Evolutionary conservation across 2,888 invertebrate species (phyloP).

Genomic region (Cheilosia pagana): DNA sequence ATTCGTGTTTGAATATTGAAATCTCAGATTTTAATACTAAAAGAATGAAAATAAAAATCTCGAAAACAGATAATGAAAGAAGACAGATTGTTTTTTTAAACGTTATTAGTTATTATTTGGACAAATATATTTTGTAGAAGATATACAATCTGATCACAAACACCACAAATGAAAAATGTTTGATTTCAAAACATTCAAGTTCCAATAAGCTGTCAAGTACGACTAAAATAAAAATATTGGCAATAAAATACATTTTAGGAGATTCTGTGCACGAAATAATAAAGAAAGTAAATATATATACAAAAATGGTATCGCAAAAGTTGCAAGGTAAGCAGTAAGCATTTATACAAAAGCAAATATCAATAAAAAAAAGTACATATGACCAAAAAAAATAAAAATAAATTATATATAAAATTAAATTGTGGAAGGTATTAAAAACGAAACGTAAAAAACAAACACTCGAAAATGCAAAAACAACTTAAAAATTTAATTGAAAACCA

Average conservation of each 20-base stretch:
- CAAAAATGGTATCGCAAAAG: slow-evolving; percentile 8
- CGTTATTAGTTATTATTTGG: slow-evolving; percentile 11
- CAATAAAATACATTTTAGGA: neutral
- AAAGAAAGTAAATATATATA: neutral
- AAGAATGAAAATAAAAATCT: neutral
- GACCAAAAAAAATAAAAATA: slow-evolving; percentile 11
- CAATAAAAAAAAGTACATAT: neutral
- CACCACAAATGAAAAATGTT: neutral
- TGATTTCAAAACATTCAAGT: neutral
- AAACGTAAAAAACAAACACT: slow-evolving; percentile 37
- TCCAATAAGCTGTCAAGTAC: slow-evolving; percentile 1
- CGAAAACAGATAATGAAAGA: neutral
- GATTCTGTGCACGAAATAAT: slow-evolving; percentile 2
- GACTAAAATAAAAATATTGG: neutral
- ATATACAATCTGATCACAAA: neutral
- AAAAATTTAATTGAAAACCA: slow-evolving; percentile 27
- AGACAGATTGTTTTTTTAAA: neutral
- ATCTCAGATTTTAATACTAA: no score
- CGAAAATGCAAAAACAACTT: slow-evolving; percentile 41
- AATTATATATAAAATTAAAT: slow-evolving; percentile 35
- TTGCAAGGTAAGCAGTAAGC: slow-evolving; percentile 35
- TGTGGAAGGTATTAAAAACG: slow-evolving; percentile 23
- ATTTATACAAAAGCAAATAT: slow-evolving; percentile 20
- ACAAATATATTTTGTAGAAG: neutral
- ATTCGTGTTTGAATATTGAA: no score